These are phyloP conservation scores for Atrichornis clamosus DNA, from an alignment of 2,113 vertebrate genomes.

Conservation along the genomic window DNA sequence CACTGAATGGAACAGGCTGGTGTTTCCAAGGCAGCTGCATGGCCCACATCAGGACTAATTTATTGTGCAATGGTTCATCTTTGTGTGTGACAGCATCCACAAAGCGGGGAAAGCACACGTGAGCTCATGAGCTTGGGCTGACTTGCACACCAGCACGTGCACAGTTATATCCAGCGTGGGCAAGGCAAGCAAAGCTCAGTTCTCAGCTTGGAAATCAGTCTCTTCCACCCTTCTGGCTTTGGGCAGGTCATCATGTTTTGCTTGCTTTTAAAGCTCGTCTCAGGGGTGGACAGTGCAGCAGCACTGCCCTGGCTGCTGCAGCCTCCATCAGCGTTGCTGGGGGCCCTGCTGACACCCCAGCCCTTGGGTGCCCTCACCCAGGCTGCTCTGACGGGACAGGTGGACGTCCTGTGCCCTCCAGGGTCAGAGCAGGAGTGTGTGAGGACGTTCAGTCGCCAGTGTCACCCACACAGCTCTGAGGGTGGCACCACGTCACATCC, in stretches of 20 bases:
- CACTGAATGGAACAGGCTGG: neutral
- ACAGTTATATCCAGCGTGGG: too few species aligned
- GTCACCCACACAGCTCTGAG: neutral
- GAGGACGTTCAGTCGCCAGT: neutral
- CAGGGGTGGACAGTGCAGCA: neutral
- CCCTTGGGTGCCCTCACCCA: neutral
- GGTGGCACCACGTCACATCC: neutral
- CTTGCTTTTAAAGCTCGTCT: neutral
- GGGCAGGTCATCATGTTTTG: neutral
- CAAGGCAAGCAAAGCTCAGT: neutral
- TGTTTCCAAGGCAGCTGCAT: neutral
- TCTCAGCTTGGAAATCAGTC: neutral
- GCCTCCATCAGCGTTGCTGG: neutral
- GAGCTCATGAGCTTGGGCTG: fast-evolving
- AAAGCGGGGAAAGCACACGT: neutral
- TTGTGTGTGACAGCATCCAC: neutral
- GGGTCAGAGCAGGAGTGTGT: neutral
- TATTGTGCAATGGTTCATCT: neutral
- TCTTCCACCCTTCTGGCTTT: neutral
- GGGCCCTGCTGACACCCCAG: neutral
- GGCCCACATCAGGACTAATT: neutral
- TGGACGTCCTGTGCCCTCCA: neutral
- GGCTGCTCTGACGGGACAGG: neutral
- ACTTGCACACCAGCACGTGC: fast-evolving
- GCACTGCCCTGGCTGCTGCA: neutral